Evolutionary conservation across 2,888 invertebrate genomes (phyloP).

Genomic region (Cantharis rustica): DNA sequence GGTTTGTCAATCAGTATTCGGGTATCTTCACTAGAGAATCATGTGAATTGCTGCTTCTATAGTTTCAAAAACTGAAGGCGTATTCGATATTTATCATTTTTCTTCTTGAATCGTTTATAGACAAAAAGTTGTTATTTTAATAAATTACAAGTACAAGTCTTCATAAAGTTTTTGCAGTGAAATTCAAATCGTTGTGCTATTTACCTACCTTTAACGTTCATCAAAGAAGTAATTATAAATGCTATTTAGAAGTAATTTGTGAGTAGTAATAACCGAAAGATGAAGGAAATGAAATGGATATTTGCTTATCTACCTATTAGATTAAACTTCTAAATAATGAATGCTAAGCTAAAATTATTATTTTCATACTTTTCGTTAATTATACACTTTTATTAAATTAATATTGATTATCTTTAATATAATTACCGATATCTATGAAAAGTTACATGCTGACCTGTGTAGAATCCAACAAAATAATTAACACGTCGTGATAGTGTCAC

Average conservation of each 20-base stretch:
- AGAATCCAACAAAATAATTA: background rate
- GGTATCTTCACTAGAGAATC: slow-evolving; percentile 7
- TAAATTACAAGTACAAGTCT: slow-evolving; percentile 11
- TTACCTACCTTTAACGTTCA: slow-evolving; percentile 21
- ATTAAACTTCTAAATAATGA: background rate
- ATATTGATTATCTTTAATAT: background rate
- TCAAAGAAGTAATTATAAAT: slow-evolving; percentile 31
- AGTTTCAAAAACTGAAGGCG: background rate
- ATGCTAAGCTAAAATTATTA: background rate
- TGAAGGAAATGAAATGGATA: slow-evolving; percentile 6
- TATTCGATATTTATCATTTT: slow-evolving; percentile 14
- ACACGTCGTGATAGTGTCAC: background rate
- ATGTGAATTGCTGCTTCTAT: background rate
- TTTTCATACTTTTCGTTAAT: background rate
- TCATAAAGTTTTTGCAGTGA: slow-evolving; percentile 15
- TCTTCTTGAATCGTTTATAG: background rate
- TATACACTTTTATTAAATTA: background rate
- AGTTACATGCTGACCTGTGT: background rate
- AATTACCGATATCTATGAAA: background rate
- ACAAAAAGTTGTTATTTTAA: slow-evolving; percentile 21
- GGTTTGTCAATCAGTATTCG: slow-evolving; percentile 20
- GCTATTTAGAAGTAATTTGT: slow-evolving; percentile 29
- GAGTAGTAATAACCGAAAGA: slow-evolving; percentile 17
- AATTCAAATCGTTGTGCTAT: slow-evolving; percentile 27
- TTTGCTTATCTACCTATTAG: slow-evolving; percentile 1